Evolutionary conservation across 2,888 invertebrate species (phyloP).

Genomic region (Polietes domitor): DNA sequence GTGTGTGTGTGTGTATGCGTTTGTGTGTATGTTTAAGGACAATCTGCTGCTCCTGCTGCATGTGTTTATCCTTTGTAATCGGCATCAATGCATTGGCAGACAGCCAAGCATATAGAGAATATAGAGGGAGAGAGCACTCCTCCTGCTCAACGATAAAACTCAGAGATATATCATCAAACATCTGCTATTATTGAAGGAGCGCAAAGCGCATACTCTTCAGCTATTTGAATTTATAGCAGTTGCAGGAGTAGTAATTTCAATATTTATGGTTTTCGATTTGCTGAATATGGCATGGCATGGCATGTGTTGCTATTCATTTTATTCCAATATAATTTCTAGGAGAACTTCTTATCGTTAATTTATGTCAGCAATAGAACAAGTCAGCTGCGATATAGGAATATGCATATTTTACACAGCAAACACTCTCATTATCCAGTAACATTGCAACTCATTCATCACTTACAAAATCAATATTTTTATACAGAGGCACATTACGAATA

Average conservation of each 20-base stretch:
- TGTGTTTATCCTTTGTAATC: neutral
- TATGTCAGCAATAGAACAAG: too few relatives aligned
- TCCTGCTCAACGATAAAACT: neutral
- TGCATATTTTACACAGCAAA: too few relatives aligned
- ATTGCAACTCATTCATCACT: too few relatives aligned
- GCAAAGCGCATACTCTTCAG: neutral
- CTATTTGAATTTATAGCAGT: constrained; percentile 1
- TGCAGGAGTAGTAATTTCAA: neutral
- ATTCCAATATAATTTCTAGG: neutral
- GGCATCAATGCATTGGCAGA: neutral
- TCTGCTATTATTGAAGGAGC: neutral
- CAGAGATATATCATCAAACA: constrained; percentile 10
- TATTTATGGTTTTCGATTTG: constrained; percentile 1
- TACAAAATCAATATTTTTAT: too few relatives aligned
- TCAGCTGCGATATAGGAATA: too few relatives aligned
- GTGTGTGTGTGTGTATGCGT: neutral
- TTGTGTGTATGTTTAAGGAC: neutral
- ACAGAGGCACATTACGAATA: too few relatives aligned
- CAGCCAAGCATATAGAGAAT: too few relatives aligned
- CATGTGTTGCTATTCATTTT: neutral
- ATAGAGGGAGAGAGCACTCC: neutral
- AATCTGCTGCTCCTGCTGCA: neutral
- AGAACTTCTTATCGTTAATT: too few relatives aligned
- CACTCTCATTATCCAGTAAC: too few relatives aligned
- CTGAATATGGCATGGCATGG: neutral